Base-by-base conservation (phyloP, 1,140 invertebrate species). In the Drosophila ercepeae region DNA sequence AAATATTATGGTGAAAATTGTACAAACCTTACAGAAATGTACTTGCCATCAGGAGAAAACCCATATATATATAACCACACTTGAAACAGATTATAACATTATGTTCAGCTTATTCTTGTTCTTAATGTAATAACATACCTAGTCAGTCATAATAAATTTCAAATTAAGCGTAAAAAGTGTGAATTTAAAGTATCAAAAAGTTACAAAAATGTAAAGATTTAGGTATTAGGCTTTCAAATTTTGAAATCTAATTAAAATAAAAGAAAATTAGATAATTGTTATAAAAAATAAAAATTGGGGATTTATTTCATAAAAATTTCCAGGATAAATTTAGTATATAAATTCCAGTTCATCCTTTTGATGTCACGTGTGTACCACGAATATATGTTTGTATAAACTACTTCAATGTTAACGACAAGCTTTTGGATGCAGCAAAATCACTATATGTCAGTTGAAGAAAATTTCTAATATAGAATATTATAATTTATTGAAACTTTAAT, bases 231-330 rank as follows among this genome's bases (percentile, higher is more conserved):
- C 60, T 71, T 75, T 75, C 52, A 53, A 71, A 59, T 71, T 71
- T 65, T 45, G 51, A 65, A 51, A 50, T 41, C 50, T 19, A 59
- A 65, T 52, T 3, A 8, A 46, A 74, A n/a, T n/a, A n/a, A 45
- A 11, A 44, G 57, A 8, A 61, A 60, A 61, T 52, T 79, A 78
- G 70, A 53, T 79, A 79, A 74, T 77, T 78, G 55, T 74, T 70
- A 70, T 60, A 45, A 51, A 51, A 63, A 52, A 60, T 32, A 18
- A 16, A 13, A 74, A 50, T 32, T 8, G 29, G 9, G 9, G 9
- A 45, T 14, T 25, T 46, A 18, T 27, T 32, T 14, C 16, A 18
- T 25, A 41, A 11, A 29, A 44, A 29, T n/a, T 13, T 5, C 23
- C 45, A 11, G 3, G 13, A 1, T 13, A 23, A 21, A 7, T 49